phyloP scores from a whole-genome alignment of 1,140 invertebrate species.

The Drosophila lacertosa region DNA sequence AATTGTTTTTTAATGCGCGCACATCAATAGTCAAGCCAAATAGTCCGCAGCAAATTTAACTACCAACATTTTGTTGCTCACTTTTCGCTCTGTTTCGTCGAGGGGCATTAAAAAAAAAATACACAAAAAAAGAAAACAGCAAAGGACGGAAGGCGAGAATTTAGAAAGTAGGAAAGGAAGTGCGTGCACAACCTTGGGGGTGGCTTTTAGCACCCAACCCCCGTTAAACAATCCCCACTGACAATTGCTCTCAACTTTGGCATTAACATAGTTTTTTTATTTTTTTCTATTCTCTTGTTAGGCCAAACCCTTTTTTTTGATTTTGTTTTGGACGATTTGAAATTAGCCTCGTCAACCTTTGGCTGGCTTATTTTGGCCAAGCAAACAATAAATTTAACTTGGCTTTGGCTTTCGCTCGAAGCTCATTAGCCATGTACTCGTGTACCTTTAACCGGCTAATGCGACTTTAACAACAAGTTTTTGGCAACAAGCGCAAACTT shows the following conservation, averaged over 20 bases:
- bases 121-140: constrained; percentile 11
- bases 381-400: constrained; percentile 65
- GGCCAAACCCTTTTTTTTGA: constrained; percentile 18
- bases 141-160: constrained; percentile 1
- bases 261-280: constrained; percentile 42
- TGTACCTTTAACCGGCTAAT: constrained; percentile 64
- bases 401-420: constrained; percentile 22
- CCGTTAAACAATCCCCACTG: neutral
- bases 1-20: constrained; percentile 81
- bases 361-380: constrained; percentile 28
- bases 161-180: neutral
- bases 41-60: constrained; percentile 77
- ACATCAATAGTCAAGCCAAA: constrained; percentile 80
- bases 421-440: constrained; percentile 49
- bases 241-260: constrained; percentile 17
- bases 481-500: constrained; percentile 51
- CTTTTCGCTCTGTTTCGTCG: constrained; percentile 49
- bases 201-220: constrained; percentile 4
- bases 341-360: constrained; percentile 37
- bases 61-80: constrained; percentile 64
- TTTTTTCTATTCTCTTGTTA: constrained; percentile 4
- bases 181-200: constrained; percentile 4
- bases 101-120: constrained; percentile 29
- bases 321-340: no score
- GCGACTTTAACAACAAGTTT: constrained; percentile 76